Evolutionary conservation across 37 sponge, comb jelly and placozoan genomes (phyloP), one percentile per base, ranked within the genome.

Genomic region (Theonella swinhoei): DNA sequence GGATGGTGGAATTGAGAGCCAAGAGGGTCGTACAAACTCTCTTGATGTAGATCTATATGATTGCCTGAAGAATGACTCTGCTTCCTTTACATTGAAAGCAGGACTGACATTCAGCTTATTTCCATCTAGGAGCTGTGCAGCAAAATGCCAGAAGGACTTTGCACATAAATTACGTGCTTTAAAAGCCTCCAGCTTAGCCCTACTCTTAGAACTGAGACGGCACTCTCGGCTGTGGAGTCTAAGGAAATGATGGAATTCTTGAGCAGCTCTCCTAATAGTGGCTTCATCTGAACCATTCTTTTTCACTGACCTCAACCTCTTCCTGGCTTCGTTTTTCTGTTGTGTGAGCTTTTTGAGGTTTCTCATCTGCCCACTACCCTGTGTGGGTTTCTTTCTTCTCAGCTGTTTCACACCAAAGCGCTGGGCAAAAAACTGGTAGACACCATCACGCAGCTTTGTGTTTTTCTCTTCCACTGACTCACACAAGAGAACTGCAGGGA

Each of bases 111-210:
- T 68, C 14, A 22, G 24, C 33, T n/a, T 31, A 22, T 68, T n/a
- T 31, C 22, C 70, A 29, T 68, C 70, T 14, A 68, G 70, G 11
- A 68, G 24, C 32, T 68, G 32, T 29, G 29, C 9, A 14, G 70
- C 70, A 68, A 68, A 68, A 17, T 68, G 11, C 70, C 70, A 68
- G 70, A 68, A 68, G 70, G 11, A 9, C 33, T 68, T 68, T 14
- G 29, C 32, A 68, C 70, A 68, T n/a, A 14, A 9, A 9, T 68
- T n/a, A n/a, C 70, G 70, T 24, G 33, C 33, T 68, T 68, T 29
- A 11, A 24, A 14, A 31, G 70, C 33, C 32, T 24, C 33, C 25
- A 14, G 11, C 14, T 11, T 11, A 22, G 29, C 11, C 33, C 14
- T 11, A 29, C 24, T 31, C 22, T 68, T 11, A n/a, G 33, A 31